Evolutionary conservation across 2,888 invertebrate genomes (phyloP).

Genomic region (Alentia gelatinosa): DNA sequence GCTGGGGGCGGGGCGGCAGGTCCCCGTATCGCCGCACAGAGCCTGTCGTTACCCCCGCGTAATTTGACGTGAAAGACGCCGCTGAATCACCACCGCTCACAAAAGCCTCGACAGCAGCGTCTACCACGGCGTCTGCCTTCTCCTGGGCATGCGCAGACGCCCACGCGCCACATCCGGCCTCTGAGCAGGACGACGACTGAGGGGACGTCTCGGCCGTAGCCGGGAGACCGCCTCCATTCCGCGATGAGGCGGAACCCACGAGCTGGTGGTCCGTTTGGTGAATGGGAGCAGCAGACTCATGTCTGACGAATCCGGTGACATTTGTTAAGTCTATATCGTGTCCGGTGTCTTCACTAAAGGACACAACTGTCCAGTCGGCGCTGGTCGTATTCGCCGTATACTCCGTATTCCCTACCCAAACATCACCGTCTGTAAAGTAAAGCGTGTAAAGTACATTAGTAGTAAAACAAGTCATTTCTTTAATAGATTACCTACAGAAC

Average conservation of each 20-base stretch:
- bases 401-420: too few species aligned
- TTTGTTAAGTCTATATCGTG: not conserved
- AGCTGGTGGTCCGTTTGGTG: not conserved
- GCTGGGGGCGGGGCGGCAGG: not conserved
- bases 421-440: too few species aligned
- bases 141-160: not conserved
- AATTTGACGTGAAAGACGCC: not conserved
- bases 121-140: not conserved
- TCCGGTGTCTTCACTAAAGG: not conserved
- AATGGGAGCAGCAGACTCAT: not conserved
- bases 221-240: too few species aligned
- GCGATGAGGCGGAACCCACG: not conserved
- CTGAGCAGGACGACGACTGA: not conserved
- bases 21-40: not conserved
- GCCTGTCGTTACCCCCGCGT: too few species aligned
- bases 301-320: not conserved
- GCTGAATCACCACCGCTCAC: not conserved
- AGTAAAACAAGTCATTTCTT: too few species aligned
- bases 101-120: not conserved
- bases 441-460: too few species aligned
- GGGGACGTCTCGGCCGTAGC: too few species aligned
- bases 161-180: not conserved
- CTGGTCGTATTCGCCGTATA: too few species aligned
- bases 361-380: not conserved
- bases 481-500: too few species aligned